Conservation (phyloP, 1,140 invertebrate species). For the Philotrypesis tridentata region DNA sequence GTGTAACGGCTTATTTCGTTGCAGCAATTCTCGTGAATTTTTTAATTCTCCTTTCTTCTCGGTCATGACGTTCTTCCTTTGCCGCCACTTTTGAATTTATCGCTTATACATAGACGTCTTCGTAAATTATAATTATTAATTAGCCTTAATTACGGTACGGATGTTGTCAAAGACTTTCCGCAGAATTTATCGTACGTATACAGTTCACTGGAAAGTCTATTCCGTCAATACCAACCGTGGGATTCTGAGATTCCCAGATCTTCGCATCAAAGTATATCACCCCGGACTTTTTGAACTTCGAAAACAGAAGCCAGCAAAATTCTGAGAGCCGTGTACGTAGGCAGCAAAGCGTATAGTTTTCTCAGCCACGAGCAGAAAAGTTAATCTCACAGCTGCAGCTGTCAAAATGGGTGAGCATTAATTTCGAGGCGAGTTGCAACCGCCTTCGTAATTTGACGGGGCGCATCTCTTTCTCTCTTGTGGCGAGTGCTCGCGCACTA, state of each 20-base stretch:
- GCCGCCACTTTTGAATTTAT: slow-evolving; percentile 69
- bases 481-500: slow-evolving; percentile 66
- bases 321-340: too few relatives aligned
- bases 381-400: slow-evolving; percentile 25
- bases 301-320: too few relatives aligned
- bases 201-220: too few relatives aligned
- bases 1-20: neutral
- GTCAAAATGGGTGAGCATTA: slow-evolving; percentile 6
- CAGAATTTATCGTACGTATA: too few relatives aligned
- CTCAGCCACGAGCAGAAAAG: slow-evolving; percentile 29
- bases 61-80: slow-evolving; percentile 53
- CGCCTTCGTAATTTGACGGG: slow-evolving; percentile 36
- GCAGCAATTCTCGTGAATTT: neutral
- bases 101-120: slow-evolving; percentile 63
- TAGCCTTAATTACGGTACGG: too few relatives aligned
- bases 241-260: too few relatives aligned
- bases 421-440: slow-evolving; percentile 60
- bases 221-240: too few relatives aligned
- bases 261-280: too few relatives aligned
- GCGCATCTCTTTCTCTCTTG: slow-evolving; percentile 8
- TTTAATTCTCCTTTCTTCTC: slow-evolving; percentile 44
- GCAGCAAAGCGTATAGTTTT: neutral
- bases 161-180: too few relatives aligned
- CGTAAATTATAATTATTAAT: slow-evolving; percentile 74
- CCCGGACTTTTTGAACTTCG: too few relatives aligned